These are phyloP conservation scores for Chelonia mydas DNA, from an alignment of 2,797 vertebrate genomes.

Conservation along the genomic window DNA sequence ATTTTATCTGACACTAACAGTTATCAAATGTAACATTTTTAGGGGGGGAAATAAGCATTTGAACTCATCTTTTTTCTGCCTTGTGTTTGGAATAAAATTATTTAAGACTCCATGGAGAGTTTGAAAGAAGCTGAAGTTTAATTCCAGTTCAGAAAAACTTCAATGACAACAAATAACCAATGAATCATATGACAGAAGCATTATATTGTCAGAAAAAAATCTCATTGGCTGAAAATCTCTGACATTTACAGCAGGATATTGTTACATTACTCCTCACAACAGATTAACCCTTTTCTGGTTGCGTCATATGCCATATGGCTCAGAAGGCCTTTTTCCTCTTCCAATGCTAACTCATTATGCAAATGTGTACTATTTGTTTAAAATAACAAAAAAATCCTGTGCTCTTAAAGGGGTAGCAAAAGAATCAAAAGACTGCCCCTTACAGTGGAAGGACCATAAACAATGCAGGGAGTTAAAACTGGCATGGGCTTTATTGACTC, in stretches of 20 bases:
- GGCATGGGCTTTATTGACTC: background rate
- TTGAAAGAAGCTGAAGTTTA: conserved; percentile 59
- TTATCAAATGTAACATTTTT: conserved; percentile 19
- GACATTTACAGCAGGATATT: conserved; percentile 60
- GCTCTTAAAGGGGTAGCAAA: conserved; percentile 9
- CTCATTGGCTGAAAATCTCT: conserved; percentile 52
- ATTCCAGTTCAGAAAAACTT: conserved; percentile 67
- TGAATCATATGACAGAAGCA: conserved; percentile 65
- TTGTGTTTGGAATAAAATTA: conserved; percentile 58
- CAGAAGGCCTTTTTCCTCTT: conserved; percentile 6
- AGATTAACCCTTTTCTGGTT: conserved; percentile 65
- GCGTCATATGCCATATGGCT: conserved; percentile 3
- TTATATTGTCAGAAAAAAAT: conserved; percentile 32
- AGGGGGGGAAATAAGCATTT: background rate
- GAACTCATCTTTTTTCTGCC: background rate
- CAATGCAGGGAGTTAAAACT: background rate
- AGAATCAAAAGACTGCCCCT: background rate
- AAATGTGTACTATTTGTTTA: background rate
- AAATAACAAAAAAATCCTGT: background rate
- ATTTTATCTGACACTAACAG: background rate
- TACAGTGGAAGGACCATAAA: background rate
- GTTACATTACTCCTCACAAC: conserved; percentile 59
- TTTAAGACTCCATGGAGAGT: conserved; percentile 48
- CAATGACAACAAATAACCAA: conserved; percentile 32
- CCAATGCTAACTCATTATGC: background rate